Conservation (phyloP, 2,113 vertebrate genomes). For the Charadrius vociferus region DNA sequence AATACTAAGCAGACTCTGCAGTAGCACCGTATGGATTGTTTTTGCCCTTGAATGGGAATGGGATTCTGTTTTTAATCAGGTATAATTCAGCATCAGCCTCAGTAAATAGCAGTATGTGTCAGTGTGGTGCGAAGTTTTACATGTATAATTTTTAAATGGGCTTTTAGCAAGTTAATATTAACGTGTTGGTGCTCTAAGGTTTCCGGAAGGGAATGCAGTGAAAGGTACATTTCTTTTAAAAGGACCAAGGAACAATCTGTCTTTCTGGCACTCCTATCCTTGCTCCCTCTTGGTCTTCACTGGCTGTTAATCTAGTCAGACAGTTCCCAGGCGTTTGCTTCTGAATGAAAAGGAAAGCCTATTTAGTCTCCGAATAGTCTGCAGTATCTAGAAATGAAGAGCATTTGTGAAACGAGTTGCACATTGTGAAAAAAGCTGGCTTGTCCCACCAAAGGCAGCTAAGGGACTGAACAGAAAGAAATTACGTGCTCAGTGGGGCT, state of each 20-base stretch:
- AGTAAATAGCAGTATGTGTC: constrained; percentile 18
- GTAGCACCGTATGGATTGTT: constrained; percentile 23
- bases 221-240: background rate
- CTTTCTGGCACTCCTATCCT: background rate
- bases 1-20: constrained; percentile 49
- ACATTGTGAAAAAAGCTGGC: background rate
- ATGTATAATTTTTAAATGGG: background rate
- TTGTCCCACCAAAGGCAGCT: background rate
- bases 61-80: constrained; percentile 40
- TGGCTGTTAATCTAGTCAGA: background rate
- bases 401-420: background rate
- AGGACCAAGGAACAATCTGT: background rate
- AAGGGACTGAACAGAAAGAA: background rate
- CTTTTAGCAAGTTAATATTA: background rate
- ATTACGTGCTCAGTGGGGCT: background rate
- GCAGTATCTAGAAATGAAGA: background rate
- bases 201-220: background rate
- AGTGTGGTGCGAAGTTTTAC: background rate
- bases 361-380: background rate
- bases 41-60: constrained; percentile 34
- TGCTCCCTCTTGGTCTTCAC: background rate
- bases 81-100: background rate
- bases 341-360: background rate
- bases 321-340: background rate
- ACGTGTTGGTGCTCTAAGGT: background rate